Evolutionary conservation across 2,113 vertebrate genomes (phyloP), one percentile per base, ranked within the genome.

Genomic region (Calidris pugnax): DNA sequence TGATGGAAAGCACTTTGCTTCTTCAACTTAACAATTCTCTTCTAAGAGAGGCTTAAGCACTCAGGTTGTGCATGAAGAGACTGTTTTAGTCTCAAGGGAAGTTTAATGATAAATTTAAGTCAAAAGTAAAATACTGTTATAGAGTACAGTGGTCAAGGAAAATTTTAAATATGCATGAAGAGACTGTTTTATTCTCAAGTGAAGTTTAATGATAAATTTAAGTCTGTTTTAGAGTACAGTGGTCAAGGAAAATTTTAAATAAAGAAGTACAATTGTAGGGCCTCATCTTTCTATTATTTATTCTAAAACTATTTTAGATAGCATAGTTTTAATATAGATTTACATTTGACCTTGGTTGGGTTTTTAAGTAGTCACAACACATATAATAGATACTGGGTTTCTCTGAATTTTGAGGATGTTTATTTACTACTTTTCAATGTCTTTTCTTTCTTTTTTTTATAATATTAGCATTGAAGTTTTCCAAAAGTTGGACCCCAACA

Each of bases 381-480:
- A 11, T 69, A 10, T 10, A 50, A 3, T 10, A 20, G 20, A 16
- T 41, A 13, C 7, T 22, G 53, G 0, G 5, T 69, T 81, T 60
- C 51, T 94, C n/a, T 75, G 22, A 60, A n/a, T 90, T 62, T n/a
- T 30, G 47, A 50, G 33, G 18, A 13, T 13, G 55, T 59, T 63
- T 16, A 66, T 51, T 50, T 56, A 82, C n/a, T 77, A 7, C 21
- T 90, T 72, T 85, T 81, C 68, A 48, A 28, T 85, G 21, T 94
- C 26, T 93, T 57, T 91, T 80, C 32, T 95, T 62, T 92, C 41
- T 84, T 86, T 81, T 81, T 56, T 76, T 94, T 14, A 87, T 37
- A 21, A 77, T 74, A 55, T 62, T 92, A 98, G 98, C 77, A 81
- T 56, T 57, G 97, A 98, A 95, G 95, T 98, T 8, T 98, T 98